Evolutionary conservation across 2,797 vertebrate species (phyloP), one percentile per base, ranked within the genome.

Genomic region (Macrochelys suwanniensis): DNA sequence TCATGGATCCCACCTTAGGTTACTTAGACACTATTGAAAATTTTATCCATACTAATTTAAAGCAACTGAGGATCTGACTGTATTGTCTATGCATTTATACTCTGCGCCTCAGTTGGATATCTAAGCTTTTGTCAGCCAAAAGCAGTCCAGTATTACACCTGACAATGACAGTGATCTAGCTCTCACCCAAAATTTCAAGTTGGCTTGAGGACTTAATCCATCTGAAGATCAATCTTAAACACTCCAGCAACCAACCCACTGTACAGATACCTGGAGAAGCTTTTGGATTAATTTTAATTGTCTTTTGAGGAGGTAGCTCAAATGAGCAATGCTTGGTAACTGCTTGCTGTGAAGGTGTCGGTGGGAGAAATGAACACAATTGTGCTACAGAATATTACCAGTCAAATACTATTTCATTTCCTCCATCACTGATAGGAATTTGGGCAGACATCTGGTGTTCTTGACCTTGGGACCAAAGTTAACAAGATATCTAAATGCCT

Each of bases 301-400:
- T 28, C 16, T 56, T 68, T 68, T 68, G n/a, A 47, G 54, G 84
- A 89, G 54, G 82, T 77, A 65, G 88, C 19, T 51, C 87, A 85
- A n/a, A 33, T 81, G 54, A 85, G 76, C 86, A 47, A 89, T 81
- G 61, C 74, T 68, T 84, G 50, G 53, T 71, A 77, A 65, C 82
- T 84, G 88, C 77, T 81, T 61, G 61, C 47, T 61, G 53, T 68
- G 84, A 81, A 53, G 61, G 31, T 76, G 42, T 49, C 76, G 89
- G 88, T 92, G 82, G 84, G 88, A 88, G 79, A 82, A 91, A 87
- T 87, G 80, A 91, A 82, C 84, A 85, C 54, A 61, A 53, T 54
- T 92, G 53, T 92, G 85, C 88, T 85, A 89, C 65, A 82, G 84
- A 91, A 82, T 87, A 91, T 91, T 79, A 91, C 89, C 49, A 68